Base-by-base conservation (phyloP, 2,888 invertebrate species). In the Eilema caniola region DNA sequence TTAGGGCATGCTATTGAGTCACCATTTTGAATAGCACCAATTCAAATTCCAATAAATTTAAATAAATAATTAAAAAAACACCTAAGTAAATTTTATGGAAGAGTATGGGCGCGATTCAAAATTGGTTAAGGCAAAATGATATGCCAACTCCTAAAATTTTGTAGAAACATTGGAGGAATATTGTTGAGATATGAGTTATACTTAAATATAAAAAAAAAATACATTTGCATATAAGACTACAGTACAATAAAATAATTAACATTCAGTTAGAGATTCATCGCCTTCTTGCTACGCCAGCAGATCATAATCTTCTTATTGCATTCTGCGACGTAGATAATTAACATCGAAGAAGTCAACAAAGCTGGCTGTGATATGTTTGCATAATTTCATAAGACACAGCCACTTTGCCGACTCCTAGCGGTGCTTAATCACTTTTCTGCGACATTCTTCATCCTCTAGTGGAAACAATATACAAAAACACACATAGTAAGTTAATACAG, bases 301-400 rank as follows among this genome's bases (percentile, higher is more conserved):
- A 47, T 24, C 33, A 25, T 24, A 60, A 28, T 69, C 60, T 69
- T 65, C 64, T 53, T 20, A 25, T 33, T 47, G n/a, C 28, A 33
- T 25, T 64, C 69, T 72, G 65, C 68, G 41, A 60, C 8, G 76
- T 61, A 63, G 76, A 37, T 25, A 37, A 62, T 57, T 71, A 75
- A 78, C 83, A 78, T 71, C 79, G 76, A 70, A 74, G 76, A 78
- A 91, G 90, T 90, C 92, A 91, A 91, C 92, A 92, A 89, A 91
- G 98, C 98, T 98, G 98, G 98, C 98, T 99, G 98, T 99, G 98
- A 98, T 99, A 98, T 98, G 98, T 89, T 78, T 83, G 83, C 86
- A 90, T 92, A 74, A 79, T 95, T 97, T 97, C 97, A 87, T 87
- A 87, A 82, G 96, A 97, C 98, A 98, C 98, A 97, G 95, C 97